A percentile compares a stretch with the other conserved stretches of the same genome.
Conservation (phyloP, 1,140 invertebrate genomes). For the Drosophila insularis region DNA sequence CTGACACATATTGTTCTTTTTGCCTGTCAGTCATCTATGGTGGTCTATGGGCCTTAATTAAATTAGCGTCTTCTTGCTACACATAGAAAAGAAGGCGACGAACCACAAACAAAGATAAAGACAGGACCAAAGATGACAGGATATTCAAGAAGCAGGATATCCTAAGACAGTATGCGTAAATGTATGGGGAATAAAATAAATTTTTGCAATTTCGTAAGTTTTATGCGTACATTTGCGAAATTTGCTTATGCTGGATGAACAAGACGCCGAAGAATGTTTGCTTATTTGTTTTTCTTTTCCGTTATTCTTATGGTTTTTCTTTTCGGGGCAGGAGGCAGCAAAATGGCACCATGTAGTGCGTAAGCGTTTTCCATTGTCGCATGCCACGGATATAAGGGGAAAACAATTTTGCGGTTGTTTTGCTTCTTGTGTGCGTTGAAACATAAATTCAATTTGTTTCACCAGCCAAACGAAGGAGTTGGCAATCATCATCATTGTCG, state of each 20-base stretch:
- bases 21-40: conserved; percentile 35
- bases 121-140: conserved; percentile 33
- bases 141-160: neutral
- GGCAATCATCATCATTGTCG: neutral
- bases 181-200: conserved; percentile 47
- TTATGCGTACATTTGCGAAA: conserved; percentile 73
- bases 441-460: conserved; percentile 68
- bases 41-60: conserved; percentile 70
- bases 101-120: conserved; percentile 52
- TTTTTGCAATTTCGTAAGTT: conserved; percentile 76
- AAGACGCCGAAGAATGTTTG: conserved; percentile 6
- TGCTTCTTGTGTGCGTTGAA: conserved; percentile 23
- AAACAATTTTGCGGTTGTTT: conserved; percentile 29
- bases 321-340: neutral
- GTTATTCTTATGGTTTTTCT: neutral
- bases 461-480: conserved; percentile 15
- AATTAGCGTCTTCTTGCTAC: conserved; percentile 55
- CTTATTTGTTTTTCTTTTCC: conserved; percentile 8
- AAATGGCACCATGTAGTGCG: conserved; percentile 29
- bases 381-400: conserved; percentile 42
- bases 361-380: conserved; percentile 43
- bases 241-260: conserved; percentile 61
- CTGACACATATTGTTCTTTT: conserved; percentile 62
- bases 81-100: conserved; percentile 45
- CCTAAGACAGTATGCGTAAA: neutral